Percentiles rank a stretch among this genome's conserved stretches.
Conservation (phyloP, 2,888 invertebrate species). For the Lumbricus terrestris region DNA sequence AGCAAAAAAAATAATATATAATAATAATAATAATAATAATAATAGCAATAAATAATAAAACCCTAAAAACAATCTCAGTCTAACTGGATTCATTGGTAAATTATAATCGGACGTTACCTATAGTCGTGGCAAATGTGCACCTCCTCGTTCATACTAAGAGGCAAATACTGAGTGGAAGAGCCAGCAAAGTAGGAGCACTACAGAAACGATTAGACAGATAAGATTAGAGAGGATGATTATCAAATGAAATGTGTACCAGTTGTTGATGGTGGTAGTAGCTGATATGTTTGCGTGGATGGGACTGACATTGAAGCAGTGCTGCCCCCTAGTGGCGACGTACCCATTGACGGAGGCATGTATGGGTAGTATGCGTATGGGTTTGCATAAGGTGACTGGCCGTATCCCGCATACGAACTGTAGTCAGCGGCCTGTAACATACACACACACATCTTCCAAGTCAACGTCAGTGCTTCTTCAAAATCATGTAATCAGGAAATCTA, state of each 20-base stretch:
- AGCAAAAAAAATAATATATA: too few relatives aligned
- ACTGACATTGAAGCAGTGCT: slow-evolving; percentile 41
- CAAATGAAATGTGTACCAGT: slow-evolving; percentile 35
- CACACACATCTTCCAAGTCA: too few relatives aligned
- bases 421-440: slow-evolving; percentile 32
- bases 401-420: slow-evolving; percentile 37
- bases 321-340: slow-evolving; percentile 26
- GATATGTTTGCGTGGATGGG: slow-evolving; percentile 52
- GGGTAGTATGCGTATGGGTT: slow-evolving; percentile 41
- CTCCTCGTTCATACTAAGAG: not conserved
- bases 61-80: too few relatives aligned
- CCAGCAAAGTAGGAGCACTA: not conserved
- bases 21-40: too few relatives aligned
- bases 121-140: too few relatives aligned
- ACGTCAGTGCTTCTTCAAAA: too few relatives aligned
- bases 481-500: too few relatives aligned
- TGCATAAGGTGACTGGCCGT: slow-evolving; percentile 39
- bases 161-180: not conserved
- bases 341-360: slow-evolving; percentile 33
- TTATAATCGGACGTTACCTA: too few relatives aligned
- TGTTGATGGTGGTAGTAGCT: slow-evolving; percentile 46
- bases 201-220: not conserved
- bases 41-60: too few relatives aligned
- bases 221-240: not conserved
- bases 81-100: too few relatives aligned